These are phyloP conservation scores for Microtus richardsoni DNA, from an alignment of 2,113 vertebrate species.

Conservation along the genomic window DNA sequence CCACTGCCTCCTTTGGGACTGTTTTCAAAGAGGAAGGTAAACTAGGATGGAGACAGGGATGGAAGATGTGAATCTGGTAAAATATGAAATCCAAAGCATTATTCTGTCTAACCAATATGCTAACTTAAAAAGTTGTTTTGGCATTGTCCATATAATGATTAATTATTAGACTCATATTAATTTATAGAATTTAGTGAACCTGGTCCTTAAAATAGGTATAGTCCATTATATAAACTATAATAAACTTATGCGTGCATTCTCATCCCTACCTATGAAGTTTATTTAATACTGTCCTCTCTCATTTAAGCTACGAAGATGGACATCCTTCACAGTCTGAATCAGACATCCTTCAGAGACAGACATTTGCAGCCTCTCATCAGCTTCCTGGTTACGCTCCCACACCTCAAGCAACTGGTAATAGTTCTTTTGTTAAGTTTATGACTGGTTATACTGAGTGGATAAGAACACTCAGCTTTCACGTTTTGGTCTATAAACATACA, in stretches of 20 bases:
- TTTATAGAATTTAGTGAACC: background rate
- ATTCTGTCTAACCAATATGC: background rate
- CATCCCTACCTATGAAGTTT: background rate
- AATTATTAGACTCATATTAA: background rate
- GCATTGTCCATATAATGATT: background rate
- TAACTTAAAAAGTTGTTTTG: background rate
- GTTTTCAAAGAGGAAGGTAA: background rate
- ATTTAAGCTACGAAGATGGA: constrained; percentile 96
- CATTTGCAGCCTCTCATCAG: constrained; percentile 93
- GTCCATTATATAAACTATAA: background rate
- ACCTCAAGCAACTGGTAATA: constrained; percentile 93
- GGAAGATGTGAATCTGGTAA: background rate
- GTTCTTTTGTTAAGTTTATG: constrained; percentile 22
- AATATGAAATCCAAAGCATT: background rate
- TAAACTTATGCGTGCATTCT: background rate
- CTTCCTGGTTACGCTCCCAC: constrained; percentile 93
- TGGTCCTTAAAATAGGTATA: background rate
- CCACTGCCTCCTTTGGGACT: background rate
- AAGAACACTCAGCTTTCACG: background rate
- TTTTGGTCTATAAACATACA: constrained; percentile 11
- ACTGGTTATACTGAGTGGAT: constrained; percentile 25
- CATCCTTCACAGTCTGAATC: constrained; percentile 92
- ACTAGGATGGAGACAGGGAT: background rate
- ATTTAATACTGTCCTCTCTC: constrained; percentile 80
- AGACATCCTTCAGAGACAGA: constrained; percentile 95